Conservation (phyloP, 2,888 invertebrate genomes). For the Phragmatobia fuliginosa region DNA sequence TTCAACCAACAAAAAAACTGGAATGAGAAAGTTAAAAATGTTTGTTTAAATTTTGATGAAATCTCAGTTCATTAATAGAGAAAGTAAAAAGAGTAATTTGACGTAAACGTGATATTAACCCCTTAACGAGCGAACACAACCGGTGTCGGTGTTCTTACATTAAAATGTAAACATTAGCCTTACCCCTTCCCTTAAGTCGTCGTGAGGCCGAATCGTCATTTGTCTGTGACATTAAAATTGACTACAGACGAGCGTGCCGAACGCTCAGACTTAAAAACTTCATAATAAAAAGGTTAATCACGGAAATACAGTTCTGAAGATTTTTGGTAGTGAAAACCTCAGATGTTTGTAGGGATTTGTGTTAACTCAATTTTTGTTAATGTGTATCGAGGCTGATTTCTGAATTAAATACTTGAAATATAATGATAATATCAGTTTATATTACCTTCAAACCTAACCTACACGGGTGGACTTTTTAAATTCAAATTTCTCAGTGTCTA, state of each 20-base stretch:
- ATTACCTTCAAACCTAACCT: too few relatives aligned
- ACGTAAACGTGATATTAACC: constrained; percentile 73
- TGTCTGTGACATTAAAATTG: constrained; percentile 70
- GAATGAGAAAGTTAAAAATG: constrained; percentile 49
- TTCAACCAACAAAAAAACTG: background rate
- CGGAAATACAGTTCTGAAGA: background rate
- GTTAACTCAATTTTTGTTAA: background rate
- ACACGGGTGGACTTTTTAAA: too few relatives aligned
- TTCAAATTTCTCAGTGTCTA: background rate
- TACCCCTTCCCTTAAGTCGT: constrained; percentile 76
- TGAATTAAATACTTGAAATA: too few relatives aligned
- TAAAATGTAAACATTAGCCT: constrained; percentile 83
- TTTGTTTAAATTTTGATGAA: constrained; percentile 60
- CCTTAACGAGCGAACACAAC: constrained; percentile 72
- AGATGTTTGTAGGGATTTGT: background rate
- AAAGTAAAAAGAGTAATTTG: constrained; percentile 74
- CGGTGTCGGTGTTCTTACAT: constrained; percentile 76
- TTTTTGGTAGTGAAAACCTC: background rate
- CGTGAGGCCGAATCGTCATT: constrained; percentile 76
- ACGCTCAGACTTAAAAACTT: constrained; percentile 29
- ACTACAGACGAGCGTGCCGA: constrained; percentile 61
- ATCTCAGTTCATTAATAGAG: constrained; percentile 71
- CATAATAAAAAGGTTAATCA: background rate
- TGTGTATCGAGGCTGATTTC: background rate
- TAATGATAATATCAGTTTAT: too few relatives aligned